Evolutionary conservation across 2,888 invertebrate species (phyloP).

Genomic region (Nasonovia ribisnigri): DNA sequence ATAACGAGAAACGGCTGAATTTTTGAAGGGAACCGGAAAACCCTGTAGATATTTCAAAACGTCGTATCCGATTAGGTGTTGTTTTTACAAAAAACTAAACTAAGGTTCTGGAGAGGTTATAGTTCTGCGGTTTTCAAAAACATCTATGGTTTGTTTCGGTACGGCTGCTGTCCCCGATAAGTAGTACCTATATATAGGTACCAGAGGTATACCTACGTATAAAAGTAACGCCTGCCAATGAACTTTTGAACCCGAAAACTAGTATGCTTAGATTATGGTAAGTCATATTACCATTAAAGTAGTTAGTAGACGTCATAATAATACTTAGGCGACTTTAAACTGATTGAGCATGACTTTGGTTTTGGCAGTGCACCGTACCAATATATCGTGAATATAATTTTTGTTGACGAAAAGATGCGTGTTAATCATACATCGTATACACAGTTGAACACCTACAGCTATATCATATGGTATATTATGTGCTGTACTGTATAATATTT

Average conservation of each 20-base stretch:
- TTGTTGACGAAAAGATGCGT: background rate
- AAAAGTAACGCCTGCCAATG: background rate
- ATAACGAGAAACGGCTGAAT: background rate
- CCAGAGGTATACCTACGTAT: background rate
- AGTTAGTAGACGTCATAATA: constrained; percentile 12
- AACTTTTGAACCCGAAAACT: background rate
- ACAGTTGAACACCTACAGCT: background rate
- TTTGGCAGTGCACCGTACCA: background rate
- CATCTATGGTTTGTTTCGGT: background rate
- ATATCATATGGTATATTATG: background rate
- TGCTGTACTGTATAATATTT: background rate
- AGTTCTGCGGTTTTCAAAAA: background rate
- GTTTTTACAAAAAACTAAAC: background rate
- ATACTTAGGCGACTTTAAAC: background rate
- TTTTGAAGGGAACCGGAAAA: background rate
- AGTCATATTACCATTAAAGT: background rate
- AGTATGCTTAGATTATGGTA: background rate
- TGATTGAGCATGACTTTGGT: background rate
- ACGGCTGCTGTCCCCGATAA: background rate
- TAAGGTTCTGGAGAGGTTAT: background rate
- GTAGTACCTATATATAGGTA: no score
- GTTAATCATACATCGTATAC: background rate
- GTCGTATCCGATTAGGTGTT: background rate
- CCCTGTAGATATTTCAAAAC: background rate
- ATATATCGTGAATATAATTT: background rate